These are phyloP conservation scores for Corythaeola cristata DNA, from an alignment of 2,113 vertebrate genomes.

Conservation along the genomic window DNA sequence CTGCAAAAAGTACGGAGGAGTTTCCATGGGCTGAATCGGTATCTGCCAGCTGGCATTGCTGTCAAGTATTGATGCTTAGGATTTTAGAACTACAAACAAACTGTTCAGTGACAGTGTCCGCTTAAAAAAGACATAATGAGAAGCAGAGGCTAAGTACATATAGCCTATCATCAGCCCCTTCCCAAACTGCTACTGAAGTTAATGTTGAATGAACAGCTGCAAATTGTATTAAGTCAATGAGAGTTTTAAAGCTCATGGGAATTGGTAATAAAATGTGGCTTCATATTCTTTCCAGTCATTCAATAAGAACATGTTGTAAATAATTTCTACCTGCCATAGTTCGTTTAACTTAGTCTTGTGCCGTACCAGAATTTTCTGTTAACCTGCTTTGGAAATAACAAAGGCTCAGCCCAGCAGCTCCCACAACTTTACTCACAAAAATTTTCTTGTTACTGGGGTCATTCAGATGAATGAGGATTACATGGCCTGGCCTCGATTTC, in stretches of 20 bases:
- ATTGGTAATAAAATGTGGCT: not conserved
- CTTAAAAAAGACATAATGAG: not conserved
- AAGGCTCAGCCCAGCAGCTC: not conserved
- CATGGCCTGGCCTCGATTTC: not conserved
- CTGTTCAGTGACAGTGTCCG: not conserved
- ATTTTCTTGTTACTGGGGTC: not conserved
- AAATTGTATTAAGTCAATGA: not conserved
- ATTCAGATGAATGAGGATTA: not conserved
- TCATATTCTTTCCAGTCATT: not conserved
- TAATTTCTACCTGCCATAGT: not conserved
- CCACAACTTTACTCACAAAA: not conserved
- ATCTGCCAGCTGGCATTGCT: constrained; percentile 4
- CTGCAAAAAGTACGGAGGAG: not conserved
- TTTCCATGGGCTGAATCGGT: constrained; percentile 2
- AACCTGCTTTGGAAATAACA: not conserved
- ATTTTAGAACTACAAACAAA: not conserved
- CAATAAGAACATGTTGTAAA: not conserved
- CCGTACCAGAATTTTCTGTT: not conserved
- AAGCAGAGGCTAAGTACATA: not conserved
- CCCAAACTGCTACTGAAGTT: not conserved
- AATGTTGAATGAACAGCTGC: not conserved
- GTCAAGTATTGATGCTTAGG: not conserved
- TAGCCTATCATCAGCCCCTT: not conserved
- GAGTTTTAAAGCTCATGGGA: not conserved
- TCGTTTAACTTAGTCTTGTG: not conserved